phyloP scores from a whole-genome alignment of 2,113 vertebrate genomes.

The Phalacrocorax carbo region DNA sequence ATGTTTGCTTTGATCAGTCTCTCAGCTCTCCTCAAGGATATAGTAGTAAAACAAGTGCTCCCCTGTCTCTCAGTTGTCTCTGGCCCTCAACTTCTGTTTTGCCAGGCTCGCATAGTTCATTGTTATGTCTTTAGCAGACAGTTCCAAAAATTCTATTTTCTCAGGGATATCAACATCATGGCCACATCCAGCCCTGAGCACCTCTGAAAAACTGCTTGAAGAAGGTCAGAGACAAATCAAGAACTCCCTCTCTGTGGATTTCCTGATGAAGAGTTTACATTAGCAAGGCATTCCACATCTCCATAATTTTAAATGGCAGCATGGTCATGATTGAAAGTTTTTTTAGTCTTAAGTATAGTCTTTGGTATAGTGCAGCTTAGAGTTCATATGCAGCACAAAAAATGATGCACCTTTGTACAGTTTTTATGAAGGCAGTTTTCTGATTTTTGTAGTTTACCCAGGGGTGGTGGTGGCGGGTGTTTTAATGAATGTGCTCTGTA shows the following conservation, averaged over 20 bases:
- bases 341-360: background rate
- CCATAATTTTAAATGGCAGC: background rate
- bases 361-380: background rate
- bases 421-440: background rate
- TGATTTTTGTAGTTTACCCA: background rate
- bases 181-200: background rate
- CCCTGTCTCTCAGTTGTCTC: no score
- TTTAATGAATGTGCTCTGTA: background rate
- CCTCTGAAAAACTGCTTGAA: background rate
- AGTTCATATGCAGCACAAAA: background rate
- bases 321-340: background rate
- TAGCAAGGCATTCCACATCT: background rate
- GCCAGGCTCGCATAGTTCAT: no score
- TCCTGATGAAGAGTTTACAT: background rate
- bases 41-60: no score
- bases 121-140: no score
- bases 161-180: background rate
- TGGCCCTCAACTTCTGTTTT: no score
- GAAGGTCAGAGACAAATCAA: background rate
- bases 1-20: no score
- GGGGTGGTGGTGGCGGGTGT: background rate
- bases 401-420: background rate
- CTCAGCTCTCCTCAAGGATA: no score
- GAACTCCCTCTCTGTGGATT: background rate
- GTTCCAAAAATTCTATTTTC: no score